These are phyloP conservation scores for Tribolium castaneum DNA, from an alignment of 1,140 invertebrate genomes.

Conservation along the genomic window DNA sequence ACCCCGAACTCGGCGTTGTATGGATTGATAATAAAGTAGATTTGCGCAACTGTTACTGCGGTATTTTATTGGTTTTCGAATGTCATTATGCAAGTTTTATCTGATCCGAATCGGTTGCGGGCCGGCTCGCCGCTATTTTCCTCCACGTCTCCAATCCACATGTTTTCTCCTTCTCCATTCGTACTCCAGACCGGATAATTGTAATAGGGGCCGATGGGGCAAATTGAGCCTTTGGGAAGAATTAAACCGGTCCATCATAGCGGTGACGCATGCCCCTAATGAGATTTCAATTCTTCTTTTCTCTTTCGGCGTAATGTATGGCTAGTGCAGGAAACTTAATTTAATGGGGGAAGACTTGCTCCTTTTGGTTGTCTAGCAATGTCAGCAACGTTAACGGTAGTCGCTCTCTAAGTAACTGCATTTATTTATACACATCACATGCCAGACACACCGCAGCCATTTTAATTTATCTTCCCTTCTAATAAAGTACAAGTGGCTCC, in stretches of 20 bases:
- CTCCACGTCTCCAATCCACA: not conserved
- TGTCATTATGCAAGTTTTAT: conserved; percentile 36
- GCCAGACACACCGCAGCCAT: conserved; percentile 45
- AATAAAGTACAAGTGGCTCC: conserved; percentile 51
- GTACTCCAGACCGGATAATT: not conserved
- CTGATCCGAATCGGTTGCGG: conserved; percentile 14
- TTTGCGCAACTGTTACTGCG: conserved; percentile 37
- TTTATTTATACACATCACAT: conserved; percentile 48
- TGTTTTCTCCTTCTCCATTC: not conserved
- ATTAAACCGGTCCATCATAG: conserved; percentile 36
- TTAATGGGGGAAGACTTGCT: conserved; percentile 36
- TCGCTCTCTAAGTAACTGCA: conserved; percentile 35
- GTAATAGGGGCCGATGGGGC: not conserved
- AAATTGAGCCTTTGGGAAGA: conserved; percentile 38
- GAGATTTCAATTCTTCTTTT: conserved; percentile 52
- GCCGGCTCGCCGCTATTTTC: not conserved
- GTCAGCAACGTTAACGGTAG: conserved; percentile 25
- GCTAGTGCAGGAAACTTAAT: conserved; percentile 29
- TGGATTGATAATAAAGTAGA: conserved; percentile 39
- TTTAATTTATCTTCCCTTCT: conserved; percentile 53
- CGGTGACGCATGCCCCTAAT: conserved; percentile 45
- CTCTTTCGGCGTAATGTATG: conserved; percentile 44
- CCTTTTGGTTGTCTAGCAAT: conserved; percentile 27
- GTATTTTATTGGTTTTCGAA: conserved; percentile 41
- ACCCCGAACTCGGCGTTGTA: conserved; percentile 8